These are phyloP conservation scores for Dicyrtoma fusca DNA, from an alignment of 2,888 invertebrate species.

Conservation along the genomic window DNA sequence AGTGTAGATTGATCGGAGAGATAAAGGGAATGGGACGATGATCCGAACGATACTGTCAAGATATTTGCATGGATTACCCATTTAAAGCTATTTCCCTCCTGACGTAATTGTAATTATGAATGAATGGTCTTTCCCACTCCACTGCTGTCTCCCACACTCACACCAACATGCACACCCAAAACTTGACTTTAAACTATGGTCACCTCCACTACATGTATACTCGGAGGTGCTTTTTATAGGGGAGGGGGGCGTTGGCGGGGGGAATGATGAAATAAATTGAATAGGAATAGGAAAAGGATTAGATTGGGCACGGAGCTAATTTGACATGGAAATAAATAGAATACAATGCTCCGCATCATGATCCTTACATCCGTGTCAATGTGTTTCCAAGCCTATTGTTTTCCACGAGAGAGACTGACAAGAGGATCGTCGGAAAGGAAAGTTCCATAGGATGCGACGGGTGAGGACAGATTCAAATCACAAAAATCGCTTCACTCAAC, in stretches of 20 bases:
- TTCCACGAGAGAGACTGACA: conserved; percentile 7
- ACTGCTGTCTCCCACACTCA: too few relatives aligned
- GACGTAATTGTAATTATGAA: background rate
- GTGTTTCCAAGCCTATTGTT: conserved; percentile 30
- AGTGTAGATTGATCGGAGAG: background rate
- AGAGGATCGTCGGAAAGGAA: background rate
- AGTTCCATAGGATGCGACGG: background rate
- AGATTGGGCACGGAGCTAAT: conserved; percentile 28
- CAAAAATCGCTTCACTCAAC: conserved; percentile 24
- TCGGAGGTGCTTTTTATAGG: too few relatives aligned
- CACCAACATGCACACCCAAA: too few relatives aligned
- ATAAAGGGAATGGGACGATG: conserved; percentile 3
- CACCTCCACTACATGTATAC: too few relatives aligned
- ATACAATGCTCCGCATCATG: conserved; percentile 8
- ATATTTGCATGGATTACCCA: conserved; percentile 12
- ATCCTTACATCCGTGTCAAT: conserved; percentile 31
- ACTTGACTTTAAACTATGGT: too few relatives aligned
- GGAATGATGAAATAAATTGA: conserved; percentile 22
- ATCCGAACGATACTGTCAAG: conserved; percentile 18
- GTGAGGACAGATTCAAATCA: conserved; percentile 17
- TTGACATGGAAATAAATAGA: conserved; percentile 32
- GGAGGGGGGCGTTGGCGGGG: background rate
- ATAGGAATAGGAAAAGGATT: conserved; percentile 18
- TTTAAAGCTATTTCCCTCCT: conserved; percentile 4
- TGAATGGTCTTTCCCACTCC: background rate